These are phyloP conservation scores for Pogoniulus pusillus DNA, from an alignment of 2,797 vertebrate genomes.

Conservation along the genomic window DNA sequence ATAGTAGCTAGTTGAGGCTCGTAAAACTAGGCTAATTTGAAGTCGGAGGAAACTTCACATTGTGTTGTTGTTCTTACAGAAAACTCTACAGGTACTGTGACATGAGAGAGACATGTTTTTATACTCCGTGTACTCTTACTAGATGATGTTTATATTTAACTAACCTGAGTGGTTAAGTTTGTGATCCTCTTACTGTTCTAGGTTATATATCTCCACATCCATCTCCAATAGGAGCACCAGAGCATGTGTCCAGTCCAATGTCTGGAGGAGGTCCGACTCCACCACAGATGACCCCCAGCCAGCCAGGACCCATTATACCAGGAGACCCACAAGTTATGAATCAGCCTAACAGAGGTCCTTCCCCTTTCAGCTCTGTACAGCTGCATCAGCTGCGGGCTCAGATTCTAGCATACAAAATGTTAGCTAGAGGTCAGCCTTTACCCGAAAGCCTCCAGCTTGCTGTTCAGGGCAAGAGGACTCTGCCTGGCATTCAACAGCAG, in stretches of 20 bases:
- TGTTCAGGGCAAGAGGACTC: slow-evolving; percentile 94
- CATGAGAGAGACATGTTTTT: background rate
- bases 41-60: background rate
- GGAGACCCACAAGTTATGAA: slow-evolving; percentile 90
- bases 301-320: slow-evolving; percentile 86
- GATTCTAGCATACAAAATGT: slow-evolving; percentile 97
- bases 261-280: slow-evolving; percentile 94
- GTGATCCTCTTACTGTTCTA: slow-evolving; percentile 62
- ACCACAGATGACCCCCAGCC: slow-evolving; percentile 89
- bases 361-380: slow-evolving; percentile 93
- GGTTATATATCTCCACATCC: slow-evolving; percentile 98
- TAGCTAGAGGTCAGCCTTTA: slow-evolving; percentile 92
- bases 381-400: slow-evolving; percentile 97
- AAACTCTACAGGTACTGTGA: background rate
- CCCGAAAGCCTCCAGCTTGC: slow-evolving; percentile 97
- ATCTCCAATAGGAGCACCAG: slow-evolving; percentile 89
- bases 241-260: slow-evolving; percentile 94
- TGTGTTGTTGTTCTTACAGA: background rate
- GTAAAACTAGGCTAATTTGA: background rate
- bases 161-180: background rate
- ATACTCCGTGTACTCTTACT: background rate
- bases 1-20: too few species aligned
- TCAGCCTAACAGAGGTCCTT: slow-evolving; percentile 87
- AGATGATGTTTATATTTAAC: background rate
- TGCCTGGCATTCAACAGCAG: slow-evolving; percentile 93